Evolutionary conservation across 2,888 invertebrate genomes (phyloP).

Genomic region (Dolomedes plantarius): DNA sequence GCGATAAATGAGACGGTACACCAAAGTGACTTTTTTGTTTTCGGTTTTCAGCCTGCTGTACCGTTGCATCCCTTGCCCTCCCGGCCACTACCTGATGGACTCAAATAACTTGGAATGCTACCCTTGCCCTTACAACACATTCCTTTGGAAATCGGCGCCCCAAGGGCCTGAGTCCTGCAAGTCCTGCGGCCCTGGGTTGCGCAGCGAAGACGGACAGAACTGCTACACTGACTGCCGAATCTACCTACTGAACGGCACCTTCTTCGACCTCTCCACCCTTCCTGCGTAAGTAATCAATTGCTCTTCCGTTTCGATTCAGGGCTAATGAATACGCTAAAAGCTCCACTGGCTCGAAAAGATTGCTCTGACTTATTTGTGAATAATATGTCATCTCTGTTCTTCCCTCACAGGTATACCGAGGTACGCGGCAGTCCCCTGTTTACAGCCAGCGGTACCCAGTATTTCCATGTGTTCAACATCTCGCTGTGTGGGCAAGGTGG

Average conservation of each 20-base stretch:
- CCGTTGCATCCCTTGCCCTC: constrained; percentile 80
- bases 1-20: too few relatives aligned
- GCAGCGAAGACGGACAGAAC: constrained; percentile 76
- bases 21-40: too few relatives aligned
- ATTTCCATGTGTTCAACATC: constrained; percentile 79
- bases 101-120: constrained; percentile 77
- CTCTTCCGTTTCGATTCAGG: too few relatives aligned
- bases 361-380: not conserved
- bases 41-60: constrained; percentile 26
- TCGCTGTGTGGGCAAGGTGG: constrained; percentile 79
- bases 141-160: constrained; percentile 75
- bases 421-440: constrained; percentile 77
- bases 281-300: constrained; percentile 76
- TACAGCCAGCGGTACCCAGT: constrained; percentile 79
- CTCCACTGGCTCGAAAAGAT: not conserved
- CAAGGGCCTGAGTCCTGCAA: constrained; percentile 78
- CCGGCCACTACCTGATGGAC: constrained; percentile 78
- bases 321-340: too few relatives aligned
- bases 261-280: constrained; percentile 76
- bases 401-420: constrained; percentile 75
- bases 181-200: constrained; percentile 79
- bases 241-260: constrained; percentile 74
- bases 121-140: constrained; percentile 78
- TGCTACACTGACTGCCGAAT: constrained; percentile 79
- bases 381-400: not conserved